These are phyloP conservation scores for Holotrichia oblita DNA, from an alignment of 1,140 invertebrate species.

Conservation along the genomic window DNA sequence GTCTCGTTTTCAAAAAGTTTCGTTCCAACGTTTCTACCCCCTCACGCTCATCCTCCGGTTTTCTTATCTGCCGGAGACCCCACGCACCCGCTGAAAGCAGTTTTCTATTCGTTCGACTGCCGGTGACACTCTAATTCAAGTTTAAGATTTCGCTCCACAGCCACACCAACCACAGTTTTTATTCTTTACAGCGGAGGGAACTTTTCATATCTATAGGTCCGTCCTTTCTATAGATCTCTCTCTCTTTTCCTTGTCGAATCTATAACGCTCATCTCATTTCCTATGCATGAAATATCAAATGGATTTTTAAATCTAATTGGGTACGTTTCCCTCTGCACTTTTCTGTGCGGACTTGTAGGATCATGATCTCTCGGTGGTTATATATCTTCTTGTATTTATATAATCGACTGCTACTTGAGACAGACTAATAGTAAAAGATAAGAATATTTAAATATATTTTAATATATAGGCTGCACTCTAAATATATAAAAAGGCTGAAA, in stretches of 20 bases:
- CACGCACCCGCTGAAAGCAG: constrained; percentile 38
- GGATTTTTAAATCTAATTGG: constrained; percentile 41
- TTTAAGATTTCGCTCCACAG: constrained; percentile 47
- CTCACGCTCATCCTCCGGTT: neutral
- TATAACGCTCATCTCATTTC: constrained; percentile 37
- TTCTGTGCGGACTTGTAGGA: neutral
- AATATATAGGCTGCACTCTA: too few species aligned
- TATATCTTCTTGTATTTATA: too few species aligned
- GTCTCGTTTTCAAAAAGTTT: constrained; percentile 46
- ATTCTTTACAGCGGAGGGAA: neutral
- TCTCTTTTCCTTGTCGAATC: constrained; percentile 23
- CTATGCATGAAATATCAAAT: constrained; percentile 39
- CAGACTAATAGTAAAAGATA: too few species aligned
- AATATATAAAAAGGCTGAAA: too few species aligned
- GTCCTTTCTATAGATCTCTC: neutral
- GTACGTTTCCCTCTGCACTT: constrained; percentile 17
- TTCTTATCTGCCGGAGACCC: constrained; percentile 45
- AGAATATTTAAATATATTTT: too few species aligned
- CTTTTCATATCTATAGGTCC: constrained; percentile 19
- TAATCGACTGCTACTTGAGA: too few species aligned
- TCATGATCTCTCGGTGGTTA: neutral
- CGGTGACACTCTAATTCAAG: constrained; percentile 54
- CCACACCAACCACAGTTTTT: neutral
- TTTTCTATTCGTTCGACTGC: constrained; percentile 52
- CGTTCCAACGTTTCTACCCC: neutral